phyloP scores from a whole-genome alignment of 2,113 vertebrate species.

The Dipodomys stephensi region DNA sequence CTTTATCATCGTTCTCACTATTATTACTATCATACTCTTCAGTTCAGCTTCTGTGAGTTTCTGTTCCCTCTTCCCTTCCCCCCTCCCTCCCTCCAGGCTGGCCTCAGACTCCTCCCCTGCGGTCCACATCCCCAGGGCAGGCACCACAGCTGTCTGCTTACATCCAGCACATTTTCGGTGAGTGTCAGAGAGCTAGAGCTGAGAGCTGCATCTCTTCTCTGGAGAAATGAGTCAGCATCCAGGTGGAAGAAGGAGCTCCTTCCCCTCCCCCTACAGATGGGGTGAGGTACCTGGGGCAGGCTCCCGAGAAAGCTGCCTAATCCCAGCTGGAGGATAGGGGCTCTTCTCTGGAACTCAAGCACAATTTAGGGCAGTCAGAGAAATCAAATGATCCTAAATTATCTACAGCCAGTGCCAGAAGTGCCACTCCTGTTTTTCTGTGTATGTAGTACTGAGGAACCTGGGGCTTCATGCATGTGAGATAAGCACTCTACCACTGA shows the following conservation, averaged over 20 bases:
- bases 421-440: not conserved
- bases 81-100: not conserved
- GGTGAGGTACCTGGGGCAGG: not conserved
- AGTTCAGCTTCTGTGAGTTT: not conserved
- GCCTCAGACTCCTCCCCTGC: not conserved
- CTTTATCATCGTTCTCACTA: not conserved
- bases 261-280: not conserved
- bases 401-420: slow-evolving; percentile 43
- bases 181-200: not conserved
- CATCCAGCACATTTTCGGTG: not conserved
- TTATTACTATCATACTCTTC: not conserved
- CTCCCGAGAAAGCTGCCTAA: slow-evolving; percentile 56
- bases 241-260: not conserved
- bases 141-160: no score
- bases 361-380: slow-evolving; percentile 52
- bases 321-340: slow-evolving; percentile 68
- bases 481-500: no score
- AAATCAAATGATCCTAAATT: not conserved
- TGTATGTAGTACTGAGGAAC: no score
- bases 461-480: no score
- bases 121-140: no score
- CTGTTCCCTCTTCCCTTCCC: not conserved
- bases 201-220: not conserved
- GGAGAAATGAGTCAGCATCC: not conserved
- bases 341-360: slow-evolving; percentile 63